phyloP scores from a whole-genome alignment of 2,888 invertebrate genomes.

The Amitus sp. region DNA sequence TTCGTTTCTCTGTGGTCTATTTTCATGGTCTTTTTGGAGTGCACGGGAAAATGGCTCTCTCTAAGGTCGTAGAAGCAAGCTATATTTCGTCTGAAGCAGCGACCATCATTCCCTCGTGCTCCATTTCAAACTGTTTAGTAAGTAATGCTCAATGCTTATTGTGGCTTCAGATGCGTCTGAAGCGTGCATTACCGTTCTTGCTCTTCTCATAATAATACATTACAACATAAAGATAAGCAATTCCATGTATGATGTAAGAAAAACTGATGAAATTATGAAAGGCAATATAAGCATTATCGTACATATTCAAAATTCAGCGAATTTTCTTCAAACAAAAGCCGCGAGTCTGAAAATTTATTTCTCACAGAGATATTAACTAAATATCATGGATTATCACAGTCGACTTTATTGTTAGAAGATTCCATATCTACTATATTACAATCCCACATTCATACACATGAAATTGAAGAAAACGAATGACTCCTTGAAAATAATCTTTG shows the following conservation, averaged over 20 bases:
- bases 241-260: constrained; percentile 24
- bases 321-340: too few relatives aligned
- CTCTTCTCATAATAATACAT: constrained; percentile 36
- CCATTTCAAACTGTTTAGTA: constrained; percentile 49
- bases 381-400: too few relatives aligned
- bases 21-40: constrained; percentile 10
- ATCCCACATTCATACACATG: constrained; percentile 9
- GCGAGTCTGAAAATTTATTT: too few relatives aligned
- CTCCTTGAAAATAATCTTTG: neutral
- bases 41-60: constrained; percentile 31
- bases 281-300: too few relatives aligned
- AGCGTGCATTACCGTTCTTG: constrained; percentile 47
- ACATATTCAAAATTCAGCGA: too few relatives aligned
- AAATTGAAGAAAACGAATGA: constrained; percentile 4
- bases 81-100: constrained; percentile 46
- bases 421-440: constrained; percentile 13
- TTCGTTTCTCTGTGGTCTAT: constrained; percentile 12
- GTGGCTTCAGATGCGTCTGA: constrained; percentile 46
- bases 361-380: too few relatives aligned
- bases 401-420: constrained; percentile 12
- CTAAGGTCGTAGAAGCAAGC: constrained; percentile 44
- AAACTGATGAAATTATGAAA: too few relatives aligned
- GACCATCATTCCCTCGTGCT: constrained; percentile 46
- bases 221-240: constrained; percentile 14
- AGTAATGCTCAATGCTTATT: constrained; percentile 52